phyloP scores from a whole-genome alignment of 2,888 invertebrate species.

The Chirona hameri region DNA sequence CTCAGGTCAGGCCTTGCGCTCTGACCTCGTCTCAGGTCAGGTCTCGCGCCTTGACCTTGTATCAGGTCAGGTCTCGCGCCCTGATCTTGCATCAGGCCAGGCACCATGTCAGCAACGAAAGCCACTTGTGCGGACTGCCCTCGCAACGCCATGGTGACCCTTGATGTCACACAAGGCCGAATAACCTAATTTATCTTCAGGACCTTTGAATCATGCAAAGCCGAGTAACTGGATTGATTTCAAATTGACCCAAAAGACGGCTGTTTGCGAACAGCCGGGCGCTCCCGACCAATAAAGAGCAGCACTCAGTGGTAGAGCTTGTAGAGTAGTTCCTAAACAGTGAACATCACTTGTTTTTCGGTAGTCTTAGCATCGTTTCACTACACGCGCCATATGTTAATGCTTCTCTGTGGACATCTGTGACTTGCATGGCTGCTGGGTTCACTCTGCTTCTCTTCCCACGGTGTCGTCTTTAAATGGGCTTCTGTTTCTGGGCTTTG shows the following conservation, averaged over 20 bases:
- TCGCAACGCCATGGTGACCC: too few relatives aligned
- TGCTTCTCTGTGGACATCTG: background rate
- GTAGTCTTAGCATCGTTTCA: background rate
- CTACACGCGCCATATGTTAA: background rate
- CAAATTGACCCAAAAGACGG: slow-evolving; percentile 35
- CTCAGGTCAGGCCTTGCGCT: slow-evolving; percentile 28
- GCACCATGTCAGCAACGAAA: too few relatives aligned
- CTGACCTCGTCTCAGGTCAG: slow-evolving; percentile 33
- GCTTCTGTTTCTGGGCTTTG: background rate
- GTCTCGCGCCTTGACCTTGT: slow-evolving; percentile 31
- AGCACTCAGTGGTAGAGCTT: slow-evolving; percentile 25
- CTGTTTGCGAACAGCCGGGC: slow-evolving; percentile 28
- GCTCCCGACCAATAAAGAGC: background rate
- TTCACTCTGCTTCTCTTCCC: background rate
- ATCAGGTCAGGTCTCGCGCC: slow-evolving; percentile 35
- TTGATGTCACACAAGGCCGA: too few relatives aligned
- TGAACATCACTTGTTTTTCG: background rate
- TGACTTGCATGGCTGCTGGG: slow-evolving; percentile 23
- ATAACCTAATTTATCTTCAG: too few relatives aligned
- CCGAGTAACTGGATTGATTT: too few relatives aligned
- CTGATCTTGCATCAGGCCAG: background rate
- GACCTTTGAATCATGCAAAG: too few relatives aligned
- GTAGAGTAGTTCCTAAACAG: slow-evolving; percentile 6
- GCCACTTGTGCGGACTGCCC: too few relatives aligned
- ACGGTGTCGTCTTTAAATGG: background rate